phyloP scores from a whole-genome alignment of 2,797 vertebrate genomes.

The Phalloptychus januarius region DNA sequence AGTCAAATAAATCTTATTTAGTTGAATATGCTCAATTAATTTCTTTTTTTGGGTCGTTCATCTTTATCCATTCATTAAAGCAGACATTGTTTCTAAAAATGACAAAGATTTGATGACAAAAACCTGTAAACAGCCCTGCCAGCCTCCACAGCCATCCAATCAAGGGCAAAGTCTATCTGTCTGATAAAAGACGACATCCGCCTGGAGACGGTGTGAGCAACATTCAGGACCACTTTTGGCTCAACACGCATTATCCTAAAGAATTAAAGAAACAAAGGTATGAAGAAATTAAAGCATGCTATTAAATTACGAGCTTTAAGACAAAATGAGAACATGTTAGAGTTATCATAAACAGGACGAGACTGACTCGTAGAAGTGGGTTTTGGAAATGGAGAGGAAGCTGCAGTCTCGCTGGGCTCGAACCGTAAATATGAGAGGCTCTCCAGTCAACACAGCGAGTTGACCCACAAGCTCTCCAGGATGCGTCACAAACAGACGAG shows the following conservation, averaged over 20 bases:
- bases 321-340: not conserved
- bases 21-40: not conserved
- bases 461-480: constrained; percentile 95
- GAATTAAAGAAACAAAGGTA: not conserved
- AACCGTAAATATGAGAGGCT: constrained; percentile 95
- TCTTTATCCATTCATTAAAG: not conserved
- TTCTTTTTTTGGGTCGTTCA: not conserved
- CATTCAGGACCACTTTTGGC: constrained; percentile 87
- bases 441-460: constrained; percentile 92
- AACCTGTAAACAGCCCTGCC: constrained; percentile 93
- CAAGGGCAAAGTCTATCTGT: constrained; percentile 95
- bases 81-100: not conserved
- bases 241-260: constrained; percentile 87
- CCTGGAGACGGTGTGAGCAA: constrained; percentile 91
- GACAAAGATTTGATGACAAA: not conserved
- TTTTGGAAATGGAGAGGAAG: constrained; percentile 92
- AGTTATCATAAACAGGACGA: not conserved
- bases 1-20: not conserved
- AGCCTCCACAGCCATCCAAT: constrained; percentile 98
- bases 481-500: constrained; percentile 89
- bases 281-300: not conserved
- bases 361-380: constrained; percentile 92
- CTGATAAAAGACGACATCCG: constrained; percentile 92
- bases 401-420: constrained; percentile 90
- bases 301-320: not conserved